These are phyloP conservation scores for Dryococelus australis DNA, from an alignment of 2,888 invertebrate species.

Conservation along the genomic window DNA sequence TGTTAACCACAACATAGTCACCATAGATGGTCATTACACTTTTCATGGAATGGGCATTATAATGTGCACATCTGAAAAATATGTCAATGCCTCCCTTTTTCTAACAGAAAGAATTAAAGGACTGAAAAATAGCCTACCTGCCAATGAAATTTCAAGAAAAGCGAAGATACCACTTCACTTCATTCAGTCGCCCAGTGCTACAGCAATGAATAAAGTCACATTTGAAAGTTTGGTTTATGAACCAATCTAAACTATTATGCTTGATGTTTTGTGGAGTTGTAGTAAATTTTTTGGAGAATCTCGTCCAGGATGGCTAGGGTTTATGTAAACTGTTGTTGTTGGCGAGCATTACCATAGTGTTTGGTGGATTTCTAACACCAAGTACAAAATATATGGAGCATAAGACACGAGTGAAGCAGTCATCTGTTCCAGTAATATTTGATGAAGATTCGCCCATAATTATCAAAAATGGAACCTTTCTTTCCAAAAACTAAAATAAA, in stretches of 20 bases:
- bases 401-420: slow-evolving; percentile 22
- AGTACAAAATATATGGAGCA: slow-evolving; percentile 36
- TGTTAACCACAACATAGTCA: slow-evolving; percentile 20
- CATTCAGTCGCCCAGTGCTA: slow-evolving; percentile 6
- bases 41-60: too few species aligned
- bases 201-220: neutral
- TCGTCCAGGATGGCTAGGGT: slow-evolving; percentile 27
- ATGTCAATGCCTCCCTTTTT: neutral
- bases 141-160: too few species aligned
- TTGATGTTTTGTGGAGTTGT: slow-evolving; percentile 23
- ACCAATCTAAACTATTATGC: slow-evolving; percentile 1
- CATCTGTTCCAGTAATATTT: slow-evolving; percentile 33
- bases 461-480: slow-evolving; percentile 28
- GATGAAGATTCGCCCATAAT: slow-evolving; percentile 26
- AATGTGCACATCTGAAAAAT: slow-evolving; percentile 18
- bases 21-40: slow-evolving; percentile 20
- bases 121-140: slow-evolving; percentile 19
- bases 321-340: slow-evolving; percentile 23
- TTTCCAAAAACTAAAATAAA: slow-evolving; percentile 26
- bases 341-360: neutral
- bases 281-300: slow-evolving; percentile 17
- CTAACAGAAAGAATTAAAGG: slow-evolving; percentile 2
- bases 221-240: slow-evolving; percentile 19
- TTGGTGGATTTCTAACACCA: slow-evolving; percentile 23
- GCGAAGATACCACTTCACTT: slow-evolving; percentile 19